These are phyloP conservation scores for Poecilia gillii DNA, from an alignment of 2,797 vertebrate species.

Conservation along the genomic window DNA sequence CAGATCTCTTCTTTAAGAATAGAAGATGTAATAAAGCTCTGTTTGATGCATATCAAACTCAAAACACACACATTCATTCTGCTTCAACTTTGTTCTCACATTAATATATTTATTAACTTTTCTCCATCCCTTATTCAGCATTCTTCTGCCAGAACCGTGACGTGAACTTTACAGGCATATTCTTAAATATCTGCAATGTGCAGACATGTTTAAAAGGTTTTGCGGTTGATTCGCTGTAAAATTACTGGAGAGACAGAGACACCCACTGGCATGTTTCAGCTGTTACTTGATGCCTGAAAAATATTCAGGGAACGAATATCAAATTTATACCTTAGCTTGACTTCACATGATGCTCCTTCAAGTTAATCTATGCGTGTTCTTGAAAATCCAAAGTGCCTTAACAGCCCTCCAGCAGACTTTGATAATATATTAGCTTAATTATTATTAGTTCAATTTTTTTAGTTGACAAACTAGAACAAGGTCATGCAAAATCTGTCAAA, in stretches of 20 bases:
- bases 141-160: not conserved
- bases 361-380: not conserved
- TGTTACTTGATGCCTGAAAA: conserved; percentile 37
- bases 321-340: not conserved
- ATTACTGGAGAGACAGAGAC: conserved; percentile 74
- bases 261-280: conserved; percentile 63
- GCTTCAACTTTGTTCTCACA: not conserved
- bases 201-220: conserved; percentile 8
- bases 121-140: conserved; percentile 6
- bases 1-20: not conserved
- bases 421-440: not conserved
- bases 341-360: not conserved
- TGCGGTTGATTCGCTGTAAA: not conserved
- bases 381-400: not conserved
- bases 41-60: not conserved
- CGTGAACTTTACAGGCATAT: not conserved
- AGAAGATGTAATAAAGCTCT: not conserved
- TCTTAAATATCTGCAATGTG: conserved; percentile 16
- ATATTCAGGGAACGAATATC: not conserved
- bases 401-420: not conserved
- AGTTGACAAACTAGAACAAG: not conserved
- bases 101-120: not conserved
- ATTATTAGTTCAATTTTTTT: not conserved
- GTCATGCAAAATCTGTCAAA: conserved; percentile 18
- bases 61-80: not conserved